Evolutionary conservation across 1,140 invertebrate genomes (phyloP).

Genomic region (Ceratina australensis): DNA sequence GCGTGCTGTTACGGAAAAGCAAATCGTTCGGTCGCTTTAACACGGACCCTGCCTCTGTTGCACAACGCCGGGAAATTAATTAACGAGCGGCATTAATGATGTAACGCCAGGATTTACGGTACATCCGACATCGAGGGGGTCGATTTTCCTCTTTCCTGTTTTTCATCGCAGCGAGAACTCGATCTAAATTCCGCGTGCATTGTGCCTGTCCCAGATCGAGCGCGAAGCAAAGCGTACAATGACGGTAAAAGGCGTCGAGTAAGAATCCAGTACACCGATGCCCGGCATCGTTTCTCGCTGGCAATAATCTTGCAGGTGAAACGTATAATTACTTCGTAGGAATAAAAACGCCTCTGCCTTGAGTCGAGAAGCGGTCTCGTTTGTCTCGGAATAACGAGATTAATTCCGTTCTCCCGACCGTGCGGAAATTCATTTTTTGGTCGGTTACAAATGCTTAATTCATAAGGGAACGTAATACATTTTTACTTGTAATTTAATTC

Average conservation of each 20-base stretch:
- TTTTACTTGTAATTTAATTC: neutral
- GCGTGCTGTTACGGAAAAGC: slow-evolving; percentile 21
- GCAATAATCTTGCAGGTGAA: slow-evolving; percentile 26
- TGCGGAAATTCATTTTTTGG: neutral
- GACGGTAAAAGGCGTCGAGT: slow-evolving; percentile 18
- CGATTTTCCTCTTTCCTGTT: slow-evolving; percentile 18
- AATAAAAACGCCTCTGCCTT: neutral
- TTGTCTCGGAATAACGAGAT: slow-evolving; percentile 8
- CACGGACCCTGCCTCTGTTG: neutral
- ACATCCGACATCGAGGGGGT: neutral
- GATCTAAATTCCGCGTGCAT: slow-evolving; percentile 4
- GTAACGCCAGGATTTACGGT: slow-evolving; percentile 46
- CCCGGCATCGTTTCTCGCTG: neutral
- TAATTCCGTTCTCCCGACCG: slow-evolving; percentile 1
- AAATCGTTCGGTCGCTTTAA: slow-evolving; percentile 38
- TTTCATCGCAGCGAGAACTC: neutral
- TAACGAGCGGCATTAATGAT: slow-evolving; percentile 52
- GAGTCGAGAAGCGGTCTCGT: neutral
- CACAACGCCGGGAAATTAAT: slow-evolving; percentile 44
- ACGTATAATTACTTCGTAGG: slow-evolving; percentile 24
- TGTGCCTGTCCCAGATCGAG: neutral
- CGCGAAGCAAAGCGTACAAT: neutral
- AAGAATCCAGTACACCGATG: neutral
- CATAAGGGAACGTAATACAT: no score
- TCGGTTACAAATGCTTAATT: neutral